Conservation (phyloP, 1,140 invertebrate genomes). For the Phortica variegata region DNA sequence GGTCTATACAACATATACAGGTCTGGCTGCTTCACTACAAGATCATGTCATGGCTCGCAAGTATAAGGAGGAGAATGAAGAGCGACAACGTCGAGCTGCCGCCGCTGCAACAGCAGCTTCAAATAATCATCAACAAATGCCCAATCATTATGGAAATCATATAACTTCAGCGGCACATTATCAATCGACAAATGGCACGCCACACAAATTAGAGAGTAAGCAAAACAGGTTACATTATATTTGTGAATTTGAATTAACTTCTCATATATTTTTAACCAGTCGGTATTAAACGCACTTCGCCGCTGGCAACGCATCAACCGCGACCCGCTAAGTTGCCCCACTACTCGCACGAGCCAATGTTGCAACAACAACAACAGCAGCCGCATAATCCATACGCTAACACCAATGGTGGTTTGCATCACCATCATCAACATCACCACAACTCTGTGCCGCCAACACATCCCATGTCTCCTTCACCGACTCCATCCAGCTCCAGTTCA, state of each 20-base stretch:
- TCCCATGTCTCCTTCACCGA: constrained; percentile 34
- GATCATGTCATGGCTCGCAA: constrained; percentile 72
- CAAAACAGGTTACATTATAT: neutral
- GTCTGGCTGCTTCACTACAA: constrained; percentile 78
- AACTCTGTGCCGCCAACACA: constrained; percentile 29
- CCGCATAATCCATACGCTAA: constrained; percentile 23
- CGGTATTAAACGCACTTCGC: constrained; percentile 49
- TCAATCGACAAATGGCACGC: constrained; percentile 22
- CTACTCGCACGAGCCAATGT: constrained; percentile 31
- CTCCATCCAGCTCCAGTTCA: constrained; percentile 28
- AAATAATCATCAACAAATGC: constrained; percentile 14
- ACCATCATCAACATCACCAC: constrained; percentile 12
- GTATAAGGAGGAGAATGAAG: constrained; percentile 63
- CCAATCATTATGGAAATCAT: constrained; percentile 29
- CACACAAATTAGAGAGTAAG: constrained; percentile 52
- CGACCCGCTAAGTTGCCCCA: constrained; percentile 48
- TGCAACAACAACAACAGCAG: constrained; percentile 21
- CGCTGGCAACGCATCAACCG: constrained; percentile 39
- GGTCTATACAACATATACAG: constrained; percentile 50
- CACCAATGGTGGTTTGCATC: constrained; percentile 19
- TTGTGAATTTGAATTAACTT: neutral
- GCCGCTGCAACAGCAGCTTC: constrained; percentile 23
- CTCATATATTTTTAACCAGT: constrained; percentile 17
- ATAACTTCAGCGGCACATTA: constrained; percentile 26
- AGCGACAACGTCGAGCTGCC: constrained; percentile 37